These are phyloP conservation scores for Lissonota sp. DNA, from an alignment of 2,888 invertebrate genomes.

Conservation along the genomic window DNA sequence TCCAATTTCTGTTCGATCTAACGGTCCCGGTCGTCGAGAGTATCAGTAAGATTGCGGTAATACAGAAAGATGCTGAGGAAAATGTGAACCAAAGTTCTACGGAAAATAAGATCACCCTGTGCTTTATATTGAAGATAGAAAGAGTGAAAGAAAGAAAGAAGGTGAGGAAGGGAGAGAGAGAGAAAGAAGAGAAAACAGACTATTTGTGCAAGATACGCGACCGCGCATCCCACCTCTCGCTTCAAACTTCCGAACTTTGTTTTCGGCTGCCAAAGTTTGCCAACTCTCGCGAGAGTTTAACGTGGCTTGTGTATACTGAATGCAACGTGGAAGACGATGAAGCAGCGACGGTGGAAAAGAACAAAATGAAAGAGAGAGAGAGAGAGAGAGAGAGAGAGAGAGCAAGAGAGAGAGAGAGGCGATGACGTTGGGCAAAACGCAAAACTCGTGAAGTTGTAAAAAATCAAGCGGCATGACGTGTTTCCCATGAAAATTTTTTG, in stretches of 20 bases:
- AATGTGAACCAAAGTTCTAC: slow-evolving; percentile 70
- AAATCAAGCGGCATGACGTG: slow-evolving; percentile 70
- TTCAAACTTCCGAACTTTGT: slow-evolving; percentile 75
- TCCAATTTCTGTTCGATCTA: slow-evolving; percentile 17
- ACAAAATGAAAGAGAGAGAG: slow-evolving; percentile 31
- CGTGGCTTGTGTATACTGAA: slow-evolving; percentile 36
- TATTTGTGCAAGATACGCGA: slow-evolving; percentile 77
- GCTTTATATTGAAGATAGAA: slow-evolving; percentile 12
- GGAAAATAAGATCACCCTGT: slow-evolving; percentile 74
- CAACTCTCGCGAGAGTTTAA: slow-evolving; percentile 46
- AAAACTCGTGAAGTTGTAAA: slow-evolving; percentile 73
- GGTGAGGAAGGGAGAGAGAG: slow-evolving; percentile 2
- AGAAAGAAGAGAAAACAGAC: slow-evolving; percentile 35
- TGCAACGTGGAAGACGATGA: slow-evolving; percentile 50
- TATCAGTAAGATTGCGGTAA: slow-evolving; percentile 61
- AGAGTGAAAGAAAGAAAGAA: background rate
- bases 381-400: slow-evolving; percentile 38
- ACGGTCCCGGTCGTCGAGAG: slow-evolving; percentile 10
- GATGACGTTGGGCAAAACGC: slow-evolving; percentile 38
- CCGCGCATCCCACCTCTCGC: slow-evolving; percentile 19
- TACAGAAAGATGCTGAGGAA: slow-evolving; percentile 69
- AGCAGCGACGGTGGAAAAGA: slow-evolving; percentile 1
- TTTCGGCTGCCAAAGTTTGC: slow-evolving; percentile 73
- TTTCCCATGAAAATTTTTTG: slow-evolving; percentile 65
- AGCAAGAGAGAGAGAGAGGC: slow-evolving; percentile 11